These are phyloP conservation scores for Procavia capensis DNA, from an alignment of 2,113 vertebrate species.

Conservation along the genomic window DNA sequence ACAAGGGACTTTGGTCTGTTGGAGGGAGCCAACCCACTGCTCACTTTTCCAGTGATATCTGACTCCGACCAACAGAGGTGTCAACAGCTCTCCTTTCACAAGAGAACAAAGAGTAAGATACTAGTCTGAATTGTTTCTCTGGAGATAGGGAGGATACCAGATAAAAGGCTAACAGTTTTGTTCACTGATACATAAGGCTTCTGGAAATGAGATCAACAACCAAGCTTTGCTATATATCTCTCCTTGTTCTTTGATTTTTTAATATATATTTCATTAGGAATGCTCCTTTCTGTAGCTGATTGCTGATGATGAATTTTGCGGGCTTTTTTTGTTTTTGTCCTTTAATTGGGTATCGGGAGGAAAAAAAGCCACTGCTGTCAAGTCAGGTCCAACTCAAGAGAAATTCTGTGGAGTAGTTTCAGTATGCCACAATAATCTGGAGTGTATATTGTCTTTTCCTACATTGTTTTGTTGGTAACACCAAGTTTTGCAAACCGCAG, in stretches of 20 bases:
- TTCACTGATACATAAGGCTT: not conserved
- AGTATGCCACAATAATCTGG: not conserved
- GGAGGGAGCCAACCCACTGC: accelerated
- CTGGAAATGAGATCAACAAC: not conserved
- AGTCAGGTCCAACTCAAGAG: too few species aligned
- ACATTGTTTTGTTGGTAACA: not conserved
- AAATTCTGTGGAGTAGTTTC: not conserved
- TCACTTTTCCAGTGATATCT: not conserved
- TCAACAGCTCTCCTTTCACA: not conserved
- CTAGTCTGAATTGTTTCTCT: not conserved
- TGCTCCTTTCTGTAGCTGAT: not conserved
- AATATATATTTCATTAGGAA: not conserved
- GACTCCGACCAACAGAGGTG: not conserved
- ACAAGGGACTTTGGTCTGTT: not conserved
- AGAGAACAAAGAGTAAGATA: not conserved
- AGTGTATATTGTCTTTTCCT: not conserved
- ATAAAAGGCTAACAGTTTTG: not conserved
- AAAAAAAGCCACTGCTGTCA: too few species aligned
- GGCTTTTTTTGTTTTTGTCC: not conserved
- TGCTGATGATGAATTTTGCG: too few species aligned
- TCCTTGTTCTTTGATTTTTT: not conserved
- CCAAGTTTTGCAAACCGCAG: not conserved
- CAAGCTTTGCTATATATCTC: not conserved
- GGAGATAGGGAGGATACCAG: too few species aligned
- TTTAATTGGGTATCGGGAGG: not conserved